phyloP scores from a whole-genome alignment of 2,113 vertebrate species.

The Suricata suricatta region DNA sequence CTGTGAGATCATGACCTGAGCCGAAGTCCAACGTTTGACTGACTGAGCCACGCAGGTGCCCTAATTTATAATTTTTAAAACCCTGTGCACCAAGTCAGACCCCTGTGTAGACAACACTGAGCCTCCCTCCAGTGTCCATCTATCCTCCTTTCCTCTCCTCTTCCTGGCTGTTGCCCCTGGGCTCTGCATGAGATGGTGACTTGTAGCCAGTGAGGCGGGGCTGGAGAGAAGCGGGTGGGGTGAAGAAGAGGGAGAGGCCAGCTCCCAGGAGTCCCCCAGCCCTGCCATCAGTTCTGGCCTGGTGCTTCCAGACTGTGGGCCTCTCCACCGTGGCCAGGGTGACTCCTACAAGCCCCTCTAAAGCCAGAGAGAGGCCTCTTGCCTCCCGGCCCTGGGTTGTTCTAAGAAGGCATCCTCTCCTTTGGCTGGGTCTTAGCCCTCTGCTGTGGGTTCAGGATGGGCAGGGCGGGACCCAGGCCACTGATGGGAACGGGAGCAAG shows the following conservation, averaged over 20 bases:
- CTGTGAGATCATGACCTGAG: too few species aligned
- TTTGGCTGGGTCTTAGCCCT: accelerated
- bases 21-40: too few species aligned
- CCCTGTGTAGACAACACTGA: neutral
- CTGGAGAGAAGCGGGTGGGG: neutral
- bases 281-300: neutral
- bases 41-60: too few species aligned
- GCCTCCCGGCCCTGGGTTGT: too few species aligned
- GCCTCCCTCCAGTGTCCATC: neutral
- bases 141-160: neutral
- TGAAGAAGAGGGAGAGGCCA: neutral
- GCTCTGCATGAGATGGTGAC: neutral
- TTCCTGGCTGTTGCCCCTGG: neutral
- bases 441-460: neutral
- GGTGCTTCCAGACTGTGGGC: accelerated
- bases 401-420: neutral
- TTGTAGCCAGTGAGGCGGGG: neutral
- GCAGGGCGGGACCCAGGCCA: accelerated
- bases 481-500: neutral
- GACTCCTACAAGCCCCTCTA: neutral
- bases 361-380: neutral
- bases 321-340: neutral
- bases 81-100: too few species aligned
- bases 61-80: neutral
- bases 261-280: too few species aligned